Percentiles rank a stretch among this genome's conserved stretches.
Evolutionary conservation across 35 echinoderm and acorn worm genomes (phyloP).

Genomic region (Heliocidaris tuberculata): DNA sequence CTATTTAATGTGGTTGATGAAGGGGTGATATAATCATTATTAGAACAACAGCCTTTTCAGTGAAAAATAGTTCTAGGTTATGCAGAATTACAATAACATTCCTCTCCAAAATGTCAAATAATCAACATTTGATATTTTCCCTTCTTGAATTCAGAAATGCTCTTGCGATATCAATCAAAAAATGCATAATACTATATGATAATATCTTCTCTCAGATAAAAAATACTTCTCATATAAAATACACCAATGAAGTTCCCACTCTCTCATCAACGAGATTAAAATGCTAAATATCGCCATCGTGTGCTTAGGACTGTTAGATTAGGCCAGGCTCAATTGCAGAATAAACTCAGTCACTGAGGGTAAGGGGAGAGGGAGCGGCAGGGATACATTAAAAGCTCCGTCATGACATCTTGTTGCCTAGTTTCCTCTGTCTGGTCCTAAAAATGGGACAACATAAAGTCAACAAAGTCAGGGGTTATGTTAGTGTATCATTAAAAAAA

Average conservation of each 20-base stretch:
- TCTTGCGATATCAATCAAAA: not conserved
- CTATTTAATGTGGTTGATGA: too few species aligned
- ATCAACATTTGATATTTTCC: not conserved
- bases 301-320: conserved; percentile 27
- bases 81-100: not conserved
- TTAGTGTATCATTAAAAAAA: not conserved
- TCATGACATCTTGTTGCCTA: conserved; percentile 67
- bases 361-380: not conserved
- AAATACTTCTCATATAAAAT: conserved; percentile 19
- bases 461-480: not conserved
- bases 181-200: conserved; percentile 14
- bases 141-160: too few species aligned
- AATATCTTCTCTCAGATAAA: conserved; percentile 6
- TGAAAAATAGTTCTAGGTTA: not conserved
- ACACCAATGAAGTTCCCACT: not conserved
- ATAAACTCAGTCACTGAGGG: not conserved
- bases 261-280: conserved; percentile 2
- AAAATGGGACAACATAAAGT: not conserved
- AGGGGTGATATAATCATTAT: too few species aligned
- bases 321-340: not conserved
- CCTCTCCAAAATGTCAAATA: not conserved
- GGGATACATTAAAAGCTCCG: not conserved
- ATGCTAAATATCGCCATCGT: conserved; percentile 3
- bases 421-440: conserved; percentile 59
- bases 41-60: not conserved